A percentile compares a stretch with the other conserved stretches of the same genome.
Conservation (phyloP, 2,888 invertebrate genomes). For the Coecobrya sp. region DNA sequence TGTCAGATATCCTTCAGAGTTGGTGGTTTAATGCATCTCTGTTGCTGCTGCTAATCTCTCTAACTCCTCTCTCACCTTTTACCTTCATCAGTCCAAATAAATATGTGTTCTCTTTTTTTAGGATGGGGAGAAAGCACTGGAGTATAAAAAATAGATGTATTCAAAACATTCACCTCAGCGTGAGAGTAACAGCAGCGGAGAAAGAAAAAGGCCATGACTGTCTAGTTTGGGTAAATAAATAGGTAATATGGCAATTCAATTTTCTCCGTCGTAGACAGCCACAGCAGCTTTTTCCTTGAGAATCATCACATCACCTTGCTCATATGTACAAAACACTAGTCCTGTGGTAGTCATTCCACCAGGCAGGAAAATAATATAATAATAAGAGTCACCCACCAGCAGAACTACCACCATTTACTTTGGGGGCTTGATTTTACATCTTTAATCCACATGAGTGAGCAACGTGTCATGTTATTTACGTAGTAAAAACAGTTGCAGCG, state of each 20-base stretch:
- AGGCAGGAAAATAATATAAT: neutral
- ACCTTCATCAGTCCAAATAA: neutral
- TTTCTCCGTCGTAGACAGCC: neutral
- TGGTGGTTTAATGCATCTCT: too few species aligned
- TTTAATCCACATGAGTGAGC: neutral
- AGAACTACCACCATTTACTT: neutral
- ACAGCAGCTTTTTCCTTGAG: slow-evolving; percentile 37
- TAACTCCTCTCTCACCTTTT: neutral
- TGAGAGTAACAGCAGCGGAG: neutral
- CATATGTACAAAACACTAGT: neutral
- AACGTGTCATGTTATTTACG: too few species aligned
- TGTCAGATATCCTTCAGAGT: too few species aligned
- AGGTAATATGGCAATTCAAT: slow-evolving; percentile 22
- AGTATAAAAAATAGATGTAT: too few species aligned
- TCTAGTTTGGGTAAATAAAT: slow-evolving; percentile 1
- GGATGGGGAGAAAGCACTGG: too few species aligned
- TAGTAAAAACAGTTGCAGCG: too few species aligned
- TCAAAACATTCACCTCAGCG: neutral
- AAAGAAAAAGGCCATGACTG: slow-evolving; percentile 15
- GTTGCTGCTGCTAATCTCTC: too few species aligned
- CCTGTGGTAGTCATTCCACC: neutral
- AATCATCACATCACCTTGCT: neutral
- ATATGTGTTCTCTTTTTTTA: neutral
- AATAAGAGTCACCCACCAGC: too few species aligned
- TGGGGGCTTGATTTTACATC: neutral